phyloP scores from a whole-genome alignment of 2,113 vertebrate genomes.

The Pao palembangensis region DNA sequence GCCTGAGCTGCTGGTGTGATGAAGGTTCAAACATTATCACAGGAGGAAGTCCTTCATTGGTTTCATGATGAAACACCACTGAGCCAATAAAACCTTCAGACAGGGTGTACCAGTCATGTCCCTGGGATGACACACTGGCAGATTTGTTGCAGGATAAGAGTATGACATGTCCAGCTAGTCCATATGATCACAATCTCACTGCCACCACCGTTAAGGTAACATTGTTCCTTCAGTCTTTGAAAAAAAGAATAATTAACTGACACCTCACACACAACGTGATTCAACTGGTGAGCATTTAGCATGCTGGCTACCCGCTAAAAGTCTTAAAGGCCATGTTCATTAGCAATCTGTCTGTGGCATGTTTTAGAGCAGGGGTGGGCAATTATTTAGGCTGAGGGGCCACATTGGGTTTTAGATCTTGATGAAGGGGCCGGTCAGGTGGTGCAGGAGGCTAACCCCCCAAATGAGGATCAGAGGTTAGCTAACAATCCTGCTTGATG shows the following conservation, averaged over 20 bases:
- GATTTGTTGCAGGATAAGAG: neutral
- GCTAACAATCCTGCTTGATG: no score
- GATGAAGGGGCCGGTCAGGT: no score
- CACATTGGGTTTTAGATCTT: no score
- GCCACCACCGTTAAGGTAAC: no score
- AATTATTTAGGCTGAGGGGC: no score
- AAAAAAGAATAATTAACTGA: neutral
- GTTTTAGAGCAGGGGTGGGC: no score
- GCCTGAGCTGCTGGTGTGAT: constrained; percentile 29
- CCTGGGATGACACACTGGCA: neutral
- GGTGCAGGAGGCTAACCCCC: no score
- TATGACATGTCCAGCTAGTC: no score
- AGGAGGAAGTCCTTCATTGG: constrained; percentile 35
- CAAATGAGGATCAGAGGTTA: no score
- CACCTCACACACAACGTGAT: neutral
- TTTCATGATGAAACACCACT: constrained; percentile 53
- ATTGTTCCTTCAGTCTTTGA: no score
- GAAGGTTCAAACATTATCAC: constrained; percentile 50
- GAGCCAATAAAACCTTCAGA: constrained; percentile 45
- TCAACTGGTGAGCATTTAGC: neutral
- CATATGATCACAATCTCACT: no score
- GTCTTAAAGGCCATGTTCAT: constrained; percentile 22
- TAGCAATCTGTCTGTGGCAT: constrained; percentile 11
- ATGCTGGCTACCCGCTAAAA: constrained; percentile 8
- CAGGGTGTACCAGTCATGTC: constrained; percentile 14